Evolutionary conservation across 2,797 vertebrate species (phyloP).

Genomic region (Scolopax rusticola): DNA sequence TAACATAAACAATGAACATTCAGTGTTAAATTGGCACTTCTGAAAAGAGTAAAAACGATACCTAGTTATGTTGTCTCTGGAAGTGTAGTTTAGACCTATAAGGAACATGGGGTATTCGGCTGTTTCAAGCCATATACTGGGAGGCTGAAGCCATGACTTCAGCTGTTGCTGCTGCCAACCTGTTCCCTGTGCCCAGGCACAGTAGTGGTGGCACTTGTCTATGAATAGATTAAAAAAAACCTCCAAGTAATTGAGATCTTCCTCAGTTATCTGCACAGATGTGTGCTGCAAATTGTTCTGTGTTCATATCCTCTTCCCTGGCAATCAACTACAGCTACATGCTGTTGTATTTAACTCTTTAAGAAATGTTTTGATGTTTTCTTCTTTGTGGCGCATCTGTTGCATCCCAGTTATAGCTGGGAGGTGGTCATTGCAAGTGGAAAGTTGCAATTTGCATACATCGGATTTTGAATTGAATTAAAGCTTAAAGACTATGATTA

Average conservation of each 20-base stretch:
- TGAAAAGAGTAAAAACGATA: not conserved
- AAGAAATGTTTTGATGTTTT: not conserved
- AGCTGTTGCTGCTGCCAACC: not conserved
- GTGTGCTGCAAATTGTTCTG: not conserved
- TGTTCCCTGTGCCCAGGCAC: not conserved
- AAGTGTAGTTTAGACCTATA: not conserved
- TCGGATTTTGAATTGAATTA: not conserved
- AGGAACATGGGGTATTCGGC: not conserved
- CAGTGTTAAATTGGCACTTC: not conserved
- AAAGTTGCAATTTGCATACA: not conserved
- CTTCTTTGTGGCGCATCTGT: not conserved
- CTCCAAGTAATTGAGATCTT: not conserved
- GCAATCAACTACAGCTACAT: not conserved
- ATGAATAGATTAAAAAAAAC: not conserved
- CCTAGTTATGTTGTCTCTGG: not conserved
- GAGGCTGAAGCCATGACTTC: not conserved
- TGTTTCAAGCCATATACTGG: not conserved
- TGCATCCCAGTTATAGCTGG: not conserved
- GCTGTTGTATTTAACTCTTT: not conserved
- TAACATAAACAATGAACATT: not conserved
- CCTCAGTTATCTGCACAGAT: not conserved
- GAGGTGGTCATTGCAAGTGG: not conserved
- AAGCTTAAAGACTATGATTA: not conserved
- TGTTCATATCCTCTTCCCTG: not conserved
- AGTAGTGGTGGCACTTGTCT: not conserved